Evolutionary conservation across 2,888 invertebrate species (phyloP).

Genomic region (Coronaproctus castanopsis): DNA sequence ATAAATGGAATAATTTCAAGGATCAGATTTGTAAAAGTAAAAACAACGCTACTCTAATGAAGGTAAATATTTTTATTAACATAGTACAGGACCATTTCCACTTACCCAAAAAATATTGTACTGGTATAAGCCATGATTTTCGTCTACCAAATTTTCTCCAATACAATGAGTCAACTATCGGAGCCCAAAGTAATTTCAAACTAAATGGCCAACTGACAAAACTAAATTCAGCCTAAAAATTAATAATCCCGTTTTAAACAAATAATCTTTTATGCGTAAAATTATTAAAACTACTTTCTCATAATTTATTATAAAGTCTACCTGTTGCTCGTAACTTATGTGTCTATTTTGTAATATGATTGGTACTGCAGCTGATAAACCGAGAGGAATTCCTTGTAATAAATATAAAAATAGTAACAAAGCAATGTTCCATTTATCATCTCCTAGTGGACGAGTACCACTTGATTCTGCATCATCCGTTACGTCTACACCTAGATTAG

Average conservation of each 20-base stretch:
- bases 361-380: slow-evolving; percentile 80
- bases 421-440: slow-evolving; percentile 40
- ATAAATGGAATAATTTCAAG: no score
- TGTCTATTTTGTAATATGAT: slow-evolving; percentile 84
- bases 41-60: no score
- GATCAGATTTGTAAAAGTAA: no score
- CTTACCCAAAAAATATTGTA: slow-evolving; percentile 68
- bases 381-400: slow-evolving; percentile 85
- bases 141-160: slow-evolving; percentile 65
- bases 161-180: slow-evolving; percentile 85
- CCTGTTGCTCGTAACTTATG: slow-evolving; percentile 85
- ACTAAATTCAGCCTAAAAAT: slow-evolving; percentile 64
- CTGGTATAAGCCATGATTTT: slow-evolving; percentile 87
- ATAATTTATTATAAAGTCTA: not conserved
- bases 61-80: no score
- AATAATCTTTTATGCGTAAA: not conserved
- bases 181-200: slow-evolving; percentile 92
- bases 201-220: slow-evolving; percentile 82
- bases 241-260: slow-evolving; percentile 7
- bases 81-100: no score
- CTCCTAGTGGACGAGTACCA: not conserved
- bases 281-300: not conserved
- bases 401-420: slow-evolving; percentile 81
- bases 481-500: no score
- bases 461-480: not conserved